Percentiles rank a stretch among this genome's conserved stretches.
These are phyloP conservation scores for Griposia aprilina DNA, from an alignment of 2,888 invertebrate genomes.

Conservation along the genomic window DNA sequence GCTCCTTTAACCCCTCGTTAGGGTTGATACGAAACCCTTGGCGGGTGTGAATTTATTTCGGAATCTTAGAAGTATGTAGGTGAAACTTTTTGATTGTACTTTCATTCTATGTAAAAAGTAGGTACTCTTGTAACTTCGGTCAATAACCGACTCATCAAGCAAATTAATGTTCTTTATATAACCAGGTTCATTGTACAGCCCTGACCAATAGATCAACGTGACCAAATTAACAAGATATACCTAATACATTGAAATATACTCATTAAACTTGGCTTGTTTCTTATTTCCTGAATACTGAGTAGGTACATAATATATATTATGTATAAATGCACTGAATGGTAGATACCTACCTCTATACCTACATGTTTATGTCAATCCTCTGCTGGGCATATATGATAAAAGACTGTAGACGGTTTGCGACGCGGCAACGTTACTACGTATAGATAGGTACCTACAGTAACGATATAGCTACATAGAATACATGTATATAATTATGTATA, in stretches of 20 bases:
- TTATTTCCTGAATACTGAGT: slow-evolving; percentile 11
- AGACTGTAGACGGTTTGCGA: not conserved
- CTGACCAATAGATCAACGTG: slow-evolving; percentile 16
- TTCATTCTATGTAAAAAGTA: not conserved
- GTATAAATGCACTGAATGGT: not conserved
- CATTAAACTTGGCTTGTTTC: not conserved
- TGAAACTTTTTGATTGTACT: no score
- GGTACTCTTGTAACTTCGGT: not conserved
- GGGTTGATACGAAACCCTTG: not conserved
- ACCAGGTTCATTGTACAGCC: slow-evolving; percentile 24
- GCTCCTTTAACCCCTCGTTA: slow-evolving; percentile 18
- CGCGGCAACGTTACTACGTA: not conserved
- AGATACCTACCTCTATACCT: not conserved
- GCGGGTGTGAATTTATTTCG: slow-evolving; percentile 8
- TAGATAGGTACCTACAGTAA: not conserved
- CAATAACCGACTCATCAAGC: slow-evolving; percentile 22
- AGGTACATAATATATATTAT: not conserved
- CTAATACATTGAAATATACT: not conserved
- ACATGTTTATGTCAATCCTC: not conserved
- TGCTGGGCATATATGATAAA: not conserved
- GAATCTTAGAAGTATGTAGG: not conserved
- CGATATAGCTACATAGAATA: not conserved
- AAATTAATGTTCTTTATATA: slow-evolving; percentile 26
- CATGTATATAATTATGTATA: not conserved
- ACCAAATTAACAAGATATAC: slow-evolving; percentile 2